These are phyloP conservation scores for Bettongia penicillata DNA, from an alignment of 2,113 vertebrate genomes.

Conservation along the genomic window DNA sequence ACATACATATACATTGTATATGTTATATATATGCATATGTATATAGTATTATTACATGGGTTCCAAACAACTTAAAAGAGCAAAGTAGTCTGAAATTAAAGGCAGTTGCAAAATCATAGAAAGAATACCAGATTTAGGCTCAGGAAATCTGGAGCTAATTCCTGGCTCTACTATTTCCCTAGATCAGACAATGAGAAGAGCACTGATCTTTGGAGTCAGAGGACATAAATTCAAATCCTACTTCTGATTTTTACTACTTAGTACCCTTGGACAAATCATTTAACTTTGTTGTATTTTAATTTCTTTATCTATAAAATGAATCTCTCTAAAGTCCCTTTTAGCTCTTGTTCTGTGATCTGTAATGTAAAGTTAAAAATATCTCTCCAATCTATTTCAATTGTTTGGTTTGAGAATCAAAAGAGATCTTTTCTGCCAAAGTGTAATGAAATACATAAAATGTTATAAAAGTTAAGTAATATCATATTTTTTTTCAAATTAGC, in stretches of 20 bases:
- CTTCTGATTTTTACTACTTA: not conserved
- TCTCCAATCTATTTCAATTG: not conserved
- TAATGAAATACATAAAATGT: not conserved
- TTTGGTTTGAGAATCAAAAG: conserved; percentile 16
- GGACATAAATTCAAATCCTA: not conserved
- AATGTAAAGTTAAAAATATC: not conserved
- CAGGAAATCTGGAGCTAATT: not conserved
- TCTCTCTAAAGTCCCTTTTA: not conserved
- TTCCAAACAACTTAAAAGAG: conserved; percentile 19
- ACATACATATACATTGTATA: too few relatives aligned
- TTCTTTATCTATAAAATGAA: not conserved
- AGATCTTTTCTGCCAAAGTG: not conserved
- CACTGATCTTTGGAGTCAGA: not conserved
- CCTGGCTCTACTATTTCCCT: not conserved
- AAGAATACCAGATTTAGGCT: not conserved
- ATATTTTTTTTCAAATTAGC: not conserved
- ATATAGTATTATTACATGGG: not conserved
- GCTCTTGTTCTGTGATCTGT: not conserved
- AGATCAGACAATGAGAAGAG: not conserved
- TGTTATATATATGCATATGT: too few relatives aligned
- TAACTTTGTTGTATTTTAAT: not conserved
- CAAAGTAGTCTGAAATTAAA: conserved; percentile 4
- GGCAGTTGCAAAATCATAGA: not conserved
- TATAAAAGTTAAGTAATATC: not conserved
- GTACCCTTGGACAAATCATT: not conserved